Conservation (phyloP, 2,113 vertebrate species). For the Mugil cephalus region DNA sequence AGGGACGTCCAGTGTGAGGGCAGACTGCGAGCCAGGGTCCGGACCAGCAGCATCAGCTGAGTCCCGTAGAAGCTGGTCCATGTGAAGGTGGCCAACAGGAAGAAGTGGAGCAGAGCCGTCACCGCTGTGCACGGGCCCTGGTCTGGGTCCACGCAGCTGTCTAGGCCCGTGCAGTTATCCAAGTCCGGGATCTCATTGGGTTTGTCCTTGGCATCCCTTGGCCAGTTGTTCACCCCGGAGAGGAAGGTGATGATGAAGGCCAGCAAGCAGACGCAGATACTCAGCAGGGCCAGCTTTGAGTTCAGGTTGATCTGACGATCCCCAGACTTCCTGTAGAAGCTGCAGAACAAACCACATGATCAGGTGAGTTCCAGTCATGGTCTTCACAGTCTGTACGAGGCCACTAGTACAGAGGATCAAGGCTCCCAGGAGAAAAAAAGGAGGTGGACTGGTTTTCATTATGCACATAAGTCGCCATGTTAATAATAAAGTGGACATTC, state of each 20-base stretch:
- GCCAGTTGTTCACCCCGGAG: constrained; percentile 77
- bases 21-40: background rate
- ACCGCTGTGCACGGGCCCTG: constrained; percentile 42
- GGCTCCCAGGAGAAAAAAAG: no score
- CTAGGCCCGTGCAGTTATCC: constrained; percentile 1
- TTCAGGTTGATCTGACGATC: constrained; percentile 17
- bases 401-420: no score
- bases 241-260: constrained; percentile 85
- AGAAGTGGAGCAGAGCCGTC: constrained; percentile 79
- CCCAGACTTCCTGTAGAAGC: constrained; percentile 61
- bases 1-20: background rate
- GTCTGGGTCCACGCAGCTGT: background rate
- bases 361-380: no score
- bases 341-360: background rate
- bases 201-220: accelerated
- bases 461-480: no score
- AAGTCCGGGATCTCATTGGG: no score
- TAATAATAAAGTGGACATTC: no score
- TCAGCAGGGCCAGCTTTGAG: constrained; percentile 75
- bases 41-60: constrained; percentile 45
- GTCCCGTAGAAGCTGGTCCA: constrained; percentile 77
- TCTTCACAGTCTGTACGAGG: no score
- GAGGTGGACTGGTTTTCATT: no score
- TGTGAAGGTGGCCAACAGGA: constrained; percentile 80
- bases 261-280: constrained; percentile 79